Evolutionary conservation across 2,797 vertebrate genomes (phyloP).

Genomic region (Oreochromis mossambicus): DNA sequence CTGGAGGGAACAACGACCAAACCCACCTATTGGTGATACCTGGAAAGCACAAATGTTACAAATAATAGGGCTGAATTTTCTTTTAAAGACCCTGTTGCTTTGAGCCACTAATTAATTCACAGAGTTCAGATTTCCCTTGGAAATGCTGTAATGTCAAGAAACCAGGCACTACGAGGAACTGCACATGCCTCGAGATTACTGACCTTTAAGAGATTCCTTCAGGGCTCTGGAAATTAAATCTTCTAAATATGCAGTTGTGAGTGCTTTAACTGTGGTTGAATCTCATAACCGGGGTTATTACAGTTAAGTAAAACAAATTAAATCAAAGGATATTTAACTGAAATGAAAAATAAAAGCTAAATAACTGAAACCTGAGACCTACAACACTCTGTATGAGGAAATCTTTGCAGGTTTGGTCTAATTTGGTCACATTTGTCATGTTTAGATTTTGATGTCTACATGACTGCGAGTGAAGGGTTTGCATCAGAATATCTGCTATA

Average conservation of each 20-base stretch:
- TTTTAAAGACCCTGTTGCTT: background rate
- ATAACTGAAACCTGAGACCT: background rate
- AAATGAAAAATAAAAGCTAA: background rate
- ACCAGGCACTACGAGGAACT: background rate
- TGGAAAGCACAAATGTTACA: slow-evolving; percentile 7
- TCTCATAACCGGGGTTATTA: accelerated
- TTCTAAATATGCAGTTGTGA: background rate
- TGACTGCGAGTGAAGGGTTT: background rate
- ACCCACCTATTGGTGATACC: background rate
- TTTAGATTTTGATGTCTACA: background rate
- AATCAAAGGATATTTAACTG: background rate
- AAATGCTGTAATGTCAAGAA: background rate
- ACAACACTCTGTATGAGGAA: background rate
- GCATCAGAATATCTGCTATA: background rate
- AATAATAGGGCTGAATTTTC: background rate
- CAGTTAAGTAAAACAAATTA: background rate
- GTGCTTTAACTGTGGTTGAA: background rate
- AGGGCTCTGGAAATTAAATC: background rate
- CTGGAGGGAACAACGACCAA: background rate
- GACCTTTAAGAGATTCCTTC: background rate
- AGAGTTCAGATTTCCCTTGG: background rate
- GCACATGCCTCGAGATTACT: background rate
- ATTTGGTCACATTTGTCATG: background rate
- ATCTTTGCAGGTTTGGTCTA: background rate
- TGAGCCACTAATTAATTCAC: background rate